These are phyloP conservation scores for Copidosoma floridanum DNA, from an alignment of 1,140 invertebrate genomes.

Conservation along the genomic window DNA sequence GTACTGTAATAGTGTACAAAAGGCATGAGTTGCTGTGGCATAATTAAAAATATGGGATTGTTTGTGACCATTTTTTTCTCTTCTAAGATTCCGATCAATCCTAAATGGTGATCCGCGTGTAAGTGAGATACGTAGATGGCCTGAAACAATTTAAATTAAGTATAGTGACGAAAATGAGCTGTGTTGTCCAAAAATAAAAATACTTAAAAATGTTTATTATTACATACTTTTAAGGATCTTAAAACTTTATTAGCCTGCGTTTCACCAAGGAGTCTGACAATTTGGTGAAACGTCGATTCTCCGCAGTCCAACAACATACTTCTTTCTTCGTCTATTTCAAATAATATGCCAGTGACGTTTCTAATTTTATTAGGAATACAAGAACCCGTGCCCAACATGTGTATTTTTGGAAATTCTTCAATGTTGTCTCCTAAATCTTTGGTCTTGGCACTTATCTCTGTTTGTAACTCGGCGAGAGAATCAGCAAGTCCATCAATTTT, in stretches of 20 bases:
- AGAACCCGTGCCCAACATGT: slow-evolving; percentile 91
- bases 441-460: slow-evolving; percentile 40
- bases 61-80: slow-evolving; percentile 59
- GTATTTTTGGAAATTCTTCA: slow-evolving; percentile 71
- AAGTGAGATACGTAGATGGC: slow-evolving; percentile 88
- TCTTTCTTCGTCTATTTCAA: slow-evolving; percentile 66
- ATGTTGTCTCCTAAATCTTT: slow-evolving; percentile 24
- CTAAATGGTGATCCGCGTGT: slow-evolving; percentile 95
- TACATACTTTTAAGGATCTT: slow-evolving; percentile 64
- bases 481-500: slow-evolving; percentile 62
- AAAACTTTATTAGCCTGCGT: slow-evolving; percentile 64
- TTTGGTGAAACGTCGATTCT: slow-evolving; percentile 86
- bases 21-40: slow-evolving; percentile 69
- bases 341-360: slow-evolving; percentile 83
- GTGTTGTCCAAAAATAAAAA: too few species aligned
- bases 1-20: slow-evolving; percentile 75
- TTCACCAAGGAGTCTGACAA: slow-evolving; percentile 78
- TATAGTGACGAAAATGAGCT: not conserved
- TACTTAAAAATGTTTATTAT: too few species aligned
- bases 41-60: slow-evolving; percentile 66
- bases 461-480: slow-evolving; percentile 54
- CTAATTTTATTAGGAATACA: slow-evolving; percentile 89
- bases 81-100: slow-evolving; percentile 69
- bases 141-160: too few species aligned
- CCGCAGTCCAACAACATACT: slow-evolving; percentile 90